Evolutionary conservation across 2,797 vertebrate species (phyloP).

Genomic region (Bucorvus abyssinicus): DNA sequence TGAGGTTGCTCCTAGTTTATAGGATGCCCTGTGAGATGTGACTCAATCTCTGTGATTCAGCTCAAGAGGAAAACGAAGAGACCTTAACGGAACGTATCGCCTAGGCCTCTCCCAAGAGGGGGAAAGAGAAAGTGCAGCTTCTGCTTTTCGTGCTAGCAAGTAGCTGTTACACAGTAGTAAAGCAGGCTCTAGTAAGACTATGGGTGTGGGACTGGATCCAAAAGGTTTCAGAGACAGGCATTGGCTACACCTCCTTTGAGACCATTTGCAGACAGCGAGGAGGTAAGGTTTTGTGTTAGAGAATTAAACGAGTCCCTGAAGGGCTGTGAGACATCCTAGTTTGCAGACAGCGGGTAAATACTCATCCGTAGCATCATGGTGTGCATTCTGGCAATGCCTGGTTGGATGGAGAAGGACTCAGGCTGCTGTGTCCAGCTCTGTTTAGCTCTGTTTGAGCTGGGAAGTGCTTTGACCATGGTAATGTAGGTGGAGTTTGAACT

Average conservation of each 20-base stretch:
- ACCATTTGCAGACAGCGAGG: not conserved
- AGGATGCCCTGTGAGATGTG: not conserved
- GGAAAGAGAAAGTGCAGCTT: not conserved
- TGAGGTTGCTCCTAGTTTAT: not conserved
- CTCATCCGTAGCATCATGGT: fast-evolving
- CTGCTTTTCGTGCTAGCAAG: not conserved
- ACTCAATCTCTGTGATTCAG: not conserved
- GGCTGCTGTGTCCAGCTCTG: not conserved
- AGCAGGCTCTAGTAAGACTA: not conserved
- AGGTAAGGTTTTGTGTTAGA: not conserved
- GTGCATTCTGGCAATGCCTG: not conserved
- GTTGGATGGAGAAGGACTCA: not conserved
- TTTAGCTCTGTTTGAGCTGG: not conserved
- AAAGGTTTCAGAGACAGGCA: not conserved
- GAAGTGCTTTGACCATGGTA: not conserved
- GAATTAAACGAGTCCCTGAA: not conserved
- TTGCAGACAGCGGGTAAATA: not conserved
- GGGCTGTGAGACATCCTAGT: not conserved
- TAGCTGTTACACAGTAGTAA: not conserved
- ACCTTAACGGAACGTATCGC: not conserved
- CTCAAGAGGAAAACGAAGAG: not conserved
- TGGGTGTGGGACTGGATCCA: not conserved
- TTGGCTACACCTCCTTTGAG: not conserved
- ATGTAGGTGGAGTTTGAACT: not conserved
- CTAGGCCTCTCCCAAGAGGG: not conserved